phyloP scores from a whole-genome alignment of 2,888 invertebrate genomes.

The Caenorhabditis becei region DNA sequence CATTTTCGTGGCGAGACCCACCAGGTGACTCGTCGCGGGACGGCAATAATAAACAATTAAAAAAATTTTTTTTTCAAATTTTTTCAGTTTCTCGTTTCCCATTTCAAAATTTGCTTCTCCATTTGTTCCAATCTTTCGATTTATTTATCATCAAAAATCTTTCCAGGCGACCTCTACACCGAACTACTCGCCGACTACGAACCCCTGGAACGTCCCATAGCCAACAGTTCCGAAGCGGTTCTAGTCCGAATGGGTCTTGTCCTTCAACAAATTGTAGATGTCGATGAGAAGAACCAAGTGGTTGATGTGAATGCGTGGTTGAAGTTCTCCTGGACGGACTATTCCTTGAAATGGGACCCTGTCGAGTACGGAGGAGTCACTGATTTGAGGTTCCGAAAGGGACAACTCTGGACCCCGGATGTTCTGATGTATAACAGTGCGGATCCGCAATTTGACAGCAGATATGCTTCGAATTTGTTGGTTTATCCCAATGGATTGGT shows the following conservation, averaged over 20 bases:
- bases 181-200: slow-evolving; percentile 71
- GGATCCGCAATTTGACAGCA: slow-evolving; percentile 98
- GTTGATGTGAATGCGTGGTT: slow-evolving; percentile 76
- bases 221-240: slow-evolving; percentile 69
- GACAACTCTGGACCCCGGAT: slow-evolving; percentile 76
- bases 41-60: too few species aligned
- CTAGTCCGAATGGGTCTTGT: slow-evolving; percentile 70
- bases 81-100: too few species aligned
- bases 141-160: too few species aligned
- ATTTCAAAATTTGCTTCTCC: too few species aligned
- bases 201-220: slow-evolving; percentile 72
- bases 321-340: slow-evolving; percentile 73
- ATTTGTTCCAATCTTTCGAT: too few species aligned
- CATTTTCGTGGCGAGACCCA: too few species aligned
- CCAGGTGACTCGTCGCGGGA: too few species aligned
- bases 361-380: slow-evolving; percentile 71
- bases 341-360: slow-evolving; percentile 71
- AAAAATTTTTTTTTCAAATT: too few species aligned
- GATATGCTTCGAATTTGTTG: slow-evolving; percentile 97
- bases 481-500: slow-evolving; percentile 95
- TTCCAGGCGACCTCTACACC: slow-evolving; percentile 67
- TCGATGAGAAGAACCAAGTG: slow-evolving; percentile 76
- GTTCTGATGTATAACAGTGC: slow-evolving; percentile 85
- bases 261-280: slow-evolving; percentile 53
- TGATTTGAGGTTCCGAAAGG: slow-evolving; percentile 69